Base-by-base conservation (phyloP, 1,140 invertebrate genomes). In the Drosophila eugracilis region DNA sequence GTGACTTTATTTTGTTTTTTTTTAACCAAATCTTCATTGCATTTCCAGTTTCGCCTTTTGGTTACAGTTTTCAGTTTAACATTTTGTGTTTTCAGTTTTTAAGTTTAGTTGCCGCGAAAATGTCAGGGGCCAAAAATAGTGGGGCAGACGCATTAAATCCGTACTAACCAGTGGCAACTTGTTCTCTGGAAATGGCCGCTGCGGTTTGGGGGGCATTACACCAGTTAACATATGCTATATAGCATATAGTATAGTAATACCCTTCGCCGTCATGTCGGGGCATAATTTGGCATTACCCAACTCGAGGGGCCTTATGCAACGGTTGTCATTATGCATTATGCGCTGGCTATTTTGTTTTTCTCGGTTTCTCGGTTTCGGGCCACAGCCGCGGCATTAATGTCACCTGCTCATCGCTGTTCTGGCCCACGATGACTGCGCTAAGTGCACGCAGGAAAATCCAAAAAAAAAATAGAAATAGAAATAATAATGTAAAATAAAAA, bases 321-420 rank as follows among this genome's bases (percentile, higher is more conserved):
- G 39, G 54, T 62, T 72, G 72, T 80, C 78, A 80, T 80, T 80
- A 81, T 81, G 73, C 78, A 80, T 78, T 63, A 58, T 74, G 36
- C 50, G 47, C 30, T 49, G 32, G 19, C 45, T 67, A 59, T 52
- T 30, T 44, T 44, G n/a, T 28, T 26, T 53, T 53, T 30, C 15
- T 32, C n/a, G 24, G 7, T 41, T 32, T 12, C 9, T 19, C n/a
- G 19, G 37, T 26, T 21, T 44, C n/a, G 59, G 63, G 63, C 63
- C 39, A 21, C 22, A 59, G 63, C 63, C 39, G 15, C 22, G 54
- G 73, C 63, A 76, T 76, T 80, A 75, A 76, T 80, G 77, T 80
- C 77, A 81, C 73, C 79, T 58, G 77, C 45, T 80, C 77, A 66
- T 79, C 65, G 37, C 17, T 42, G 65, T 69, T 69, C 65, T 69